Percentiles rank a stretch among this genome's conserved stretches.
phyloP scores from a whole-genome alignment of 2,797 vertebrate species.

The Molossus alvarezi region DNA sequence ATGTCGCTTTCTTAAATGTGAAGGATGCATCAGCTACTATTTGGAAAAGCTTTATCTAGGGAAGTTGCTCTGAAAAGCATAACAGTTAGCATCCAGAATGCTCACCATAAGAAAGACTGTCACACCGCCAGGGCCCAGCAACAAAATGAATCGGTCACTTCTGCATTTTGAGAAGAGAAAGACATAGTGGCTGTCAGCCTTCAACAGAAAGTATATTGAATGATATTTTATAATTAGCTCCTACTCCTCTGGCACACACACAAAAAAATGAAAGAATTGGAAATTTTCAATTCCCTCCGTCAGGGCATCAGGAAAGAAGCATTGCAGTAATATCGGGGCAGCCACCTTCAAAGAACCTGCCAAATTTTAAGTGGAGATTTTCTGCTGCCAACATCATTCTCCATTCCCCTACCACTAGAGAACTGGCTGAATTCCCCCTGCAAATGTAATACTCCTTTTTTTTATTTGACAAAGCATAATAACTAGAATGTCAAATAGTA shows the following conservation, averaged over 20 bases:
- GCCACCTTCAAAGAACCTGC: constrained; percentile 76
- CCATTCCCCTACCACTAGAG: constrained; percentile 56
- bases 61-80: constrained; percentile 57
- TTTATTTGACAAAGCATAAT: constrained; percentile 69
- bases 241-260: constrained; percentile 62
- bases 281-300: constrained; percentile 67
- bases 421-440: constrained; percentile 65
- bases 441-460: constrained; percentile 56
- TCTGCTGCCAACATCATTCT: constrained; percentile 75
- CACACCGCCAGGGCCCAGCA: not conserved
- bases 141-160: not conserved
- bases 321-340: not conserved
- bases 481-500: constrained; percentile 58
- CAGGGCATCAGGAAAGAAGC: constrained; percentile 57
- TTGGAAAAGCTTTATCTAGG: constrained; percentile 67
- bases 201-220: constrained; percentile 61
- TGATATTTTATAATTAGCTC: constrained; percentile 78
- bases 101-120: not conserved
- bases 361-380: constrained; percentile 42
- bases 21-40: constrained; percentile 5
- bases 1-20: not conserved
- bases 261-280: constrained; percentile 69
- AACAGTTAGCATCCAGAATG: constrained; percentile 22
- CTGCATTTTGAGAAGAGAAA: constrained; percentile 60
- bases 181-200: constrained; percentile 65